Evolutionary conservation across 2,113 vertebrate species (phyloP).

Genomic region (Condylura cristata): DNA sequence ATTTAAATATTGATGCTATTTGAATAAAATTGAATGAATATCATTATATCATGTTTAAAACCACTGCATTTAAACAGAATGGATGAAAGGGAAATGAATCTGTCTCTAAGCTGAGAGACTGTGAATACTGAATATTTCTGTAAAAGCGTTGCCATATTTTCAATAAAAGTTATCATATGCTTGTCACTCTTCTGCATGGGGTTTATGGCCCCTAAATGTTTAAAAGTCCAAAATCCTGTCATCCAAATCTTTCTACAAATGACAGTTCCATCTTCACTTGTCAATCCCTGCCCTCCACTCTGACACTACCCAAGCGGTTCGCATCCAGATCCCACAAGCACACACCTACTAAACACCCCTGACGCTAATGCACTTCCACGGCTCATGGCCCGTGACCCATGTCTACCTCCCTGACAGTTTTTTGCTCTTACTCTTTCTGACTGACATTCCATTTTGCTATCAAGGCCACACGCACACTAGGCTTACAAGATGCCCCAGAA

Average conservation of each 20-base stretch:
- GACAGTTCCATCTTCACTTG: neutral
- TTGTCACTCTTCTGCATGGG: neutral
- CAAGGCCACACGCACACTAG: neutral
- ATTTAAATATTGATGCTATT: constrained; percentile 35
- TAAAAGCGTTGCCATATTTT: neutral
- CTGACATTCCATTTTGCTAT: neutral
- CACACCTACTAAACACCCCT: neutral
- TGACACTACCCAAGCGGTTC: neutral
- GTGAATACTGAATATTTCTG: neutral
- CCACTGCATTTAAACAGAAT: neutral
- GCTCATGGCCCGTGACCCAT: neutral
- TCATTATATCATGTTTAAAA: neutral
- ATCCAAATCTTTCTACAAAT: neutral
- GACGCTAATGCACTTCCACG: neutral
- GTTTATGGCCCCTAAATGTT: neutral
- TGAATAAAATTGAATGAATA: constrained; percentile 15
- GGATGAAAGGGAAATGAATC: neutral
- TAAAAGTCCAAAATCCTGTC: neutral
- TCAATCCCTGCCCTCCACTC: neutral
- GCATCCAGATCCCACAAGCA: neutral
- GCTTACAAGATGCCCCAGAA: neutral
- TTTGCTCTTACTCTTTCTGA: neutral
- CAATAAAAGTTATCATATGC: neutral
- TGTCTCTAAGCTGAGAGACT: neutral
- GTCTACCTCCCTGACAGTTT: neutral